Conservation (phyloP, 2,888 invertebrate genomes). For the Amiota communis region DNA sequence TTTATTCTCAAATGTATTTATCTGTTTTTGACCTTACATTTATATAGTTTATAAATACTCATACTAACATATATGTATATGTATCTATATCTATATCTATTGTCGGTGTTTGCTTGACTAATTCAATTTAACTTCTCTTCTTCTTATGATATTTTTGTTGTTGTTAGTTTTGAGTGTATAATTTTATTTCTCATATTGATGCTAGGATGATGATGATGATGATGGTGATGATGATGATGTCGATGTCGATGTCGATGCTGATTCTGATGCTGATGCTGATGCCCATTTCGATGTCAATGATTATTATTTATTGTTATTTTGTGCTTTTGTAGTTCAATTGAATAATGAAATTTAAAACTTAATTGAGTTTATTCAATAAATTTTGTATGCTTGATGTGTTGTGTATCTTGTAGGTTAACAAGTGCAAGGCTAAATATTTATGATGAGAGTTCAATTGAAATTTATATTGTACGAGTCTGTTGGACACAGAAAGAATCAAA, state of each 20-base stretch:
- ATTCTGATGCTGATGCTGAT: neutral
- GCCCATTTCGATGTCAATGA: neutral
- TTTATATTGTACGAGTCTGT: too few species aligned
- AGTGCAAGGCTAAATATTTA: conserved; percentile 1
- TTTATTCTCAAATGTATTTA: conserved; percentile 16
- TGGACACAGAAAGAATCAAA: too few species aligned
- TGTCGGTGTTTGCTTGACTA: conserved; percentile 26
- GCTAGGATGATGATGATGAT: neutral
- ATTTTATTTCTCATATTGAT: neutral
- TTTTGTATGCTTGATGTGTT: neutral
- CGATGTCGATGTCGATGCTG: neutral
- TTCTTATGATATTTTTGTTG: neutral
- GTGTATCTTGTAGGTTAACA: conserved; percentile 16
- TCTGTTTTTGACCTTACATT: conserved; percentile 12
- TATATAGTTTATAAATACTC: too few species aligned
- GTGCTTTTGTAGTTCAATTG: conserved; percentile 23
- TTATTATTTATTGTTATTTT: neutral
- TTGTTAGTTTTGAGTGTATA: neutral
- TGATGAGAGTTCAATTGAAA: too few species aligned
- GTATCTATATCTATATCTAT: neutral
- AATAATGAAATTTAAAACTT: conserved; percentile 27
- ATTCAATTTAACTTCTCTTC: conserved; percentile 20
- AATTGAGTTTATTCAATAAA: conserved; percentile 23
- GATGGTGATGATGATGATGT: neutral
- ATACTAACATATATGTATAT: too few species aligned